phyloP scores from a whole-genome alignment of 2,113 vertebrate species.

The Albula glossodonta region DNA sequence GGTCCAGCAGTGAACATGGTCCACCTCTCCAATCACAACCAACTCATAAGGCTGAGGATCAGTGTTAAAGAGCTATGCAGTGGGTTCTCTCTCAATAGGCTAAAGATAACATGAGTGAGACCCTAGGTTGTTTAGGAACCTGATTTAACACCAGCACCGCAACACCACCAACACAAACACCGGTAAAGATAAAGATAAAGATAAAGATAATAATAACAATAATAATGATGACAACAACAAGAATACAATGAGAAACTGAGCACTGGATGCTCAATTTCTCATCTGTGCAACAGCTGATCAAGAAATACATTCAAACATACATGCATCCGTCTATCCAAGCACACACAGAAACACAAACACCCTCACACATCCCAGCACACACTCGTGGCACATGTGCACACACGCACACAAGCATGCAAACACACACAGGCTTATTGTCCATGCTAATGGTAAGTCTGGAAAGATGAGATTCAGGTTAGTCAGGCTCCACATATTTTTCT shows the following conservation, averaged over 20 bases:
- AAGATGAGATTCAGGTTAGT: conserved; percentile 57
- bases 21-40: background rate
- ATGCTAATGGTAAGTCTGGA: conserved; percentile 60
- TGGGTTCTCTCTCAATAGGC: background rate
- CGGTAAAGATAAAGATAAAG: no score
- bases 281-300: no score
- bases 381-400: background rate
- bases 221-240: no score
- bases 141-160: no score
- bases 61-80: background rate
- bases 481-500: conserved; percentile 62
- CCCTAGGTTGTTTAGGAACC: conserved; percentile 8
- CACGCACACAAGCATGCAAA: background rate
- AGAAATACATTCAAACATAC: no score
- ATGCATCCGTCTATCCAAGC: no score
- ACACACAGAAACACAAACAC: no score
- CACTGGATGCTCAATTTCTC: no score
- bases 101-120: background rate
- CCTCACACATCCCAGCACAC: no score
- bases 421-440: conserved; percentile 53
- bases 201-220: no score
- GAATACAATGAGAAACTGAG: no score
- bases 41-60: background rate
- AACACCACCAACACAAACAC: no score
- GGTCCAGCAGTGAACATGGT: background rate